Percentiles rank a stretch among this genome's conserved stretches.
Evolutionary conservation across 2,113 vertebrate species (phyloP).

Genomic region (Neolamprologus caudopunctatus): DNA sequence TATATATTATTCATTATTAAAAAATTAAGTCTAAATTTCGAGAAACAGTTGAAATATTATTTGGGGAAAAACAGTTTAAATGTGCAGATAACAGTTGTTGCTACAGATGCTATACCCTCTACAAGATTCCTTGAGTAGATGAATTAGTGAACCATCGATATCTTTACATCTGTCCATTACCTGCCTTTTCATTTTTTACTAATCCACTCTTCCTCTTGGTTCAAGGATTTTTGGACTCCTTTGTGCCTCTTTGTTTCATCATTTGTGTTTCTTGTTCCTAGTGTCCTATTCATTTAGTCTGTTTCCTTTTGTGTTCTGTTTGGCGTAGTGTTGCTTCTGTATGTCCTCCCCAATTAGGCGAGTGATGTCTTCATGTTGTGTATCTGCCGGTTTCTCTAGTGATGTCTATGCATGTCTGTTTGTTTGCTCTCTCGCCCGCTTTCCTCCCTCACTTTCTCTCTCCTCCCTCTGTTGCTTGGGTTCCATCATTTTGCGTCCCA

Average conservation of each 20-base stretch:
- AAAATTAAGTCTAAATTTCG: not conserved
- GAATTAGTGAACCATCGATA: not conserved
- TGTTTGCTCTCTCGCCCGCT: not conserved
- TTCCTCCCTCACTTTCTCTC: not conserved
- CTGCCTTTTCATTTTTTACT: not conserved
- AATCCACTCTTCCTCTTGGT: not conserved
- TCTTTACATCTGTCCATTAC: not conserved
- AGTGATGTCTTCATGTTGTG: not conserved
- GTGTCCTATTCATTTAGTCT: not conserved
- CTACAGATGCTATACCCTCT: not conserved
- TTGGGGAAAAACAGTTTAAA: not conserved
- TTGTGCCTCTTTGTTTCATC: not conserved
- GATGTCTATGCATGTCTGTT: not conserved
- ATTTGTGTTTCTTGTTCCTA: not conserved
- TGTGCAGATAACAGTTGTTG: not conserved
- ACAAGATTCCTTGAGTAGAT: not conserved
- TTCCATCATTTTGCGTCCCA: accelerated
- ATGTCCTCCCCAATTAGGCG: not conserved
- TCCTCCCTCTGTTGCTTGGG: not conserved
- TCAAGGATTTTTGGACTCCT: not conserved
- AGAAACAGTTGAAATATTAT: not conserved
- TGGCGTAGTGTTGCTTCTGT: not conserved
- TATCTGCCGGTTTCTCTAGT: not conserved
- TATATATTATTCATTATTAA: not conserved
- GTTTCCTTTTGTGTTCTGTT: not conserved